phyloP scores from a whole-genome alignment of 2,797 vertebrate species.

The Rhincodon typus region DNA sequence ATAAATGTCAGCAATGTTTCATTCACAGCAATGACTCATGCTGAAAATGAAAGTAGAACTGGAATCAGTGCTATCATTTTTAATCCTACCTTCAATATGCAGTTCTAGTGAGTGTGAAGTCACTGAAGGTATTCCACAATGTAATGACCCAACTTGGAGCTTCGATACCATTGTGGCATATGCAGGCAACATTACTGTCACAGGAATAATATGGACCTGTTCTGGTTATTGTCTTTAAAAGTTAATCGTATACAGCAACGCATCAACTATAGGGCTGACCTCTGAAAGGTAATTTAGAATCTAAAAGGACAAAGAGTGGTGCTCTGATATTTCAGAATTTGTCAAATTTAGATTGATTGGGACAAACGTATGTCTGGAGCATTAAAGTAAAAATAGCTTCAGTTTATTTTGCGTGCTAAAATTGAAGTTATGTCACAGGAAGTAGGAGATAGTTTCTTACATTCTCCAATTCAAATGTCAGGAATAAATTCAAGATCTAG shows the following conservation, averaged over 20 bases:
- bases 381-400: not conserved
- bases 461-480: not conserved
- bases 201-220: not conserved
- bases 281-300: not conserved
- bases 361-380: not conserved
- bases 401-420: not conserved
- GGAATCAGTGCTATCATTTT: not conserved
- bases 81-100: not conserved
- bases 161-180: not conserved
- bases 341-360: not conserved
- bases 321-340: not conserved
- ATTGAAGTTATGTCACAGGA: not conserved
- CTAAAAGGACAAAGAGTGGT: not conserved
- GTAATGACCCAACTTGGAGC: not conserved
- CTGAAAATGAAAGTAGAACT: not conserved
- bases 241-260: not conserved
- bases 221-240: not conserved
- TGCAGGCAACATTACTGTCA: not conserved
- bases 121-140: not conserved
- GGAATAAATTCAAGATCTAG: not conserved
- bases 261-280: not conserved
- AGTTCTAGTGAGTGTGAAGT: not conserved
- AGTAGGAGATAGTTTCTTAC: not conserved
- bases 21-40: not conserved
- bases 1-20: not conserved